Evolutionary conservation across 92 coral and sea anemone species (phyloP).

Genomic region (Umimayanthus kanabou): DNA sequence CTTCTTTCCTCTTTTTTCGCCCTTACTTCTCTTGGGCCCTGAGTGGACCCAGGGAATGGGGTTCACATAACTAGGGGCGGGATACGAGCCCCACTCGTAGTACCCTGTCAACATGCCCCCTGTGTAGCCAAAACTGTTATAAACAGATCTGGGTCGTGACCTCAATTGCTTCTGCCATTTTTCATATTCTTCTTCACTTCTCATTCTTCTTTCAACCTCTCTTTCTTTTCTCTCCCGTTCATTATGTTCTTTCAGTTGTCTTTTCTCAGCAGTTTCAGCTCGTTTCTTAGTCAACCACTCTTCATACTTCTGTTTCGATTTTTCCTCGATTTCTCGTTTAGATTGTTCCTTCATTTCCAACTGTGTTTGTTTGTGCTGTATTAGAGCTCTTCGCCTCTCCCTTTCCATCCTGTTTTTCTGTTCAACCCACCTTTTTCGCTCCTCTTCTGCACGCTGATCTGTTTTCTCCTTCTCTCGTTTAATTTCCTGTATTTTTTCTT

Average conservation of each 20-base stretch:
- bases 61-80: conserved; percentile 85
- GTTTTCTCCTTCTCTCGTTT: conserved; percentile 50
- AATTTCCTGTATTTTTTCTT: conserved; percentile 50
- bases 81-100: conserved; percentile 98
- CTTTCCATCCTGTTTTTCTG: conserved; percentile 54
- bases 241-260: conserved; percentile 53
- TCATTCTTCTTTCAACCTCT: conserved; percentile 66
- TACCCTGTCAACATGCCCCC: conserved; percentile 81
- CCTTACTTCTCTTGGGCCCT: conserved; percentile 59
- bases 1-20: conserved; percentile 52
- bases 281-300: conserved; percentile 80
- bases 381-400: conserved; percentile 52
- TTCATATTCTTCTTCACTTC: conserved; percentile 82
- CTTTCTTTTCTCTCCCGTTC: conserved; percentile 68
- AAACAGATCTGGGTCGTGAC: conserved; percentile 56
- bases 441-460: conserved; percentile 59
- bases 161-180: conserved; percentile 79
- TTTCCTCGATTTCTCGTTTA: conserved; percentile 68
- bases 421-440: conserved; percentile 70
- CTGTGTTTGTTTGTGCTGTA: conserved; percentile 50
- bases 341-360: conserved; percentile 52
- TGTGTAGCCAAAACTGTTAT: conserved; percentile 72
- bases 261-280: conserved; percentile 51
- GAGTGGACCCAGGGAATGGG: conserved; percentile 95
- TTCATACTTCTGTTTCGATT: conserved; percentile 64